Evolutionary conservation across 2,888 invertebrate species (phyloP).

Genomic region (Orthosia gothica): DNA sequence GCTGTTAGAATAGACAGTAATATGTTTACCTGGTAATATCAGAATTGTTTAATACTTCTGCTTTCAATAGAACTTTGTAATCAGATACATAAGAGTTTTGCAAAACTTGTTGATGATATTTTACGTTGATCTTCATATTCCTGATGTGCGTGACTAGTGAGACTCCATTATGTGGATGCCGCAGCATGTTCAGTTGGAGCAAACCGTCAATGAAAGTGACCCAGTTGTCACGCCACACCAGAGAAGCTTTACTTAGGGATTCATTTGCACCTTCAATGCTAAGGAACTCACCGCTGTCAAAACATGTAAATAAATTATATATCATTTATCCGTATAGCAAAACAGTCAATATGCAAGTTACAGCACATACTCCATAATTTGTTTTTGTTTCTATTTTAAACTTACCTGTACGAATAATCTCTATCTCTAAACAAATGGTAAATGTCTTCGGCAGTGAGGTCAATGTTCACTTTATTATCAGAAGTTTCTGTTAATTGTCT

Average conservation of each 20-base stretch:
- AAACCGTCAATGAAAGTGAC: constrained; percentile 95
- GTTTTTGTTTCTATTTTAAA: background rate
- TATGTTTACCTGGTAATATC: constrained; percentile 63
- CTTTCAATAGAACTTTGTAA: constrained; percentile 51
- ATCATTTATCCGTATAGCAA: background rate
- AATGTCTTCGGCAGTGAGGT: constrained; percentile 42
- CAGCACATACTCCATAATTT: background rate
- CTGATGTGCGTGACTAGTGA: constrained; percentile 90
- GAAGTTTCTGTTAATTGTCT: background rate
- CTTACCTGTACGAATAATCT: constrained; percentile 51
- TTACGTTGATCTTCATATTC: constrained; percentile 65
- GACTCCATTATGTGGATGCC: constrained; percentile 91
- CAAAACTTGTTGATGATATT: constrained; percentile 52
- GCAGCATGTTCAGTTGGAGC: constrained; percentile 94
- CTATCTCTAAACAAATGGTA: constrained; percentile 47
- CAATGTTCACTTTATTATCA: constrained; percentile 30
- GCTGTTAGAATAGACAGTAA: background rate
- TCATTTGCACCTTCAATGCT: constrained; percentile 66
- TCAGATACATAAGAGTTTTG: background rate
- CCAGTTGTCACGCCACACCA: constrained; percentile 95
- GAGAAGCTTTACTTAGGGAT: constrained; percentile 72
- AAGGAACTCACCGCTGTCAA: constrained; percentile 73
- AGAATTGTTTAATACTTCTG: constrained; percentile 46
- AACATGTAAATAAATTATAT: background rate
- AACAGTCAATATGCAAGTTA: background rate